These are phyloP conservation scores for Myoxocephalus aenaeus DNA, from an alignment of 2,797 vertebrate species.

Conservation along the genomic window DNA sequence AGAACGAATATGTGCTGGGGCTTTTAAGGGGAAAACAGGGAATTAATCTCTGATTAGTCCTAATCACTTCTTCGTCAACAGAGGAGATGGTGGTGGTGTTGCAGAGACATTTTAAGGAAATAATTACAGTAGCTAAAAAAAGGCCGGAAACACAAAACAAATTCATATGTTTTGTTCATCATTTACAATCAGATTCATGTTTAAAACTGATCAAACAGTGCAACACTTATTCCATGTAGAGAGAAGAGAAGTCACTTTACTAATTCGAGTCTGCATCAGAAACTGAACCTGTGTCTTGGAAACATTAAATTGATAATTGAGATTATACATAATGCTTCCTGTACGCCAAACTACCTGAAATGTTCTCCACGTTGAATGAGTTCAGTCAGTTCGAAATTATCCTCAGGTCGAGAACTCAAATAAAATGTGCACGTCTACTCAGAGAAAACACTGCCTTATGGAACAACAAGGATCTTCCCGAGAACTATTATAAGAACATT, in stretches of 20 bases:
- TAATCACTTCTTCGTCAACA: constrained; percentile 57
- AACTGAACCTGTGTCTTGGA: not conserved
- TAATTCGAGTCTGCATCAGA: not conserved
- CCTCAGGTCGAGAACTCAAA: constrained; percentile 24
- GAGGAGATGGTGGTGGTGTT: not conserved
- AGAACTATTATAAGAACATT: constrained; percentile 59
- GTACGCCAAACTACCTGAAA: not conserved
- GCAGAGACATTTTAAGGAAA: constrained; percentile 20
- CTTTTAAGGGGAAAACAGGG: constrained; percentile 55
- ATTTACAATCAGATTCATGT: constrained; percentile 6
- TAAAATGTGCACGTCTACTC: constrained; percentile 6
- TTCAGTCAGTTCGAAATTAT: not conserved
- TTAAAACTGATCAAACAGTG: not conserved
- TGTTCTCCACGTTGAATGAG: not conserved
- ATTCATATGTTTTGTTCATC: not conserved
- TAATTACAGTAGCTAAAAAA: constrained; percentile 3
- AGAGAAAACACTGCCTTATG: constrained; percentile 15
- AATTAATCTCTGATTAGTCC: constrained; percentile 60
- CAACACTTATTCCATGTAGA: not conserved
- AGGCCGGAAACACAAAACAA: not conserved
- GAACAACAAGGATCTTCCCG: constrained; percentile 40
- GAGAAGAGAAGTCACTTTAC: not conserved
- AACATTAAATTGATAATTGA: constrained; percentile 13
- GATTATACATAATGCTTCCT: not conserved
- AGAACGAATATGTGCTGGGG: constrained; percentile 38